Evolutionary conservation across 2,797 vertebrate species (phyloP).

Genomic region (Graptemys geographica): DNA sequence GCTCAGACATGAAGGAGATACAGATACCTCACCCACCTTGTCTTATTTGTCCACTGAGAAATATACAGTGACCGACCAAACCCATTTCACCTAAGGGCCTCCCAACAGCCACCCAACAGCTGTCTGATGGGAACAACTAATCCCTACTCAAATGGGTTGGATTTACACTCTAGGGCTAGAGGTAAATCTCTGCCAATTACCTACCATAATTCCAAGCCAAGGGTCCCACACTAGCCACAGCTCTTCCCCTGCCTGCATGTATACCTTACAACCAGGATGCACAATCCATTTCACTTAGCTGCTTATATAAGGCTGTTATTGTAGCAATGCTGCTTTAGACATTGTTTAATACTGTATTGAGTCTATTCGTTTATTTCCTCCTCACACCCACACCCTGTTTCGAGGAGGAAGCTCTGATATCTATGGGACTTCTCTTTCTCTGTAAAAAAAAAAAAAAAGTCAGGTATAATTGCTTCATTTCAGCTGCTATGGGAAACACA

Average conservation of each 20-base stretch:
- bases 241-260: accelerated
- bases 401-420: conserved; percentile 56
- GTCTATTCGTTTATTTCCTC: conserved; percentile 25
- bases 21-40: background rate
- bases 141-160: background rate
- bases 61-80: background rate
- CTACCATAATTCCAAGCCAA: too few species aligned
- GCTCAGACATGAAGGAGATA: background rate
- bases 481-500: conserved; percentile 27
- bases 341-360: background rate
- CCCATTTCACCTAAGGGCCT: background rate
- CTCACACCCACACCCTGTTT: conserved; percentile 49
- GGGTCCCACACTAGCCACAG: accelerated
- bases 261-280: background rate
- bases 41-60: background rate
- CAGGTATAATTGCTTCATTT: conserved; percentile 68
- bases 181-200: background rate
- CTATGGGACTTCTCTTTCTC: conserved; percentile 48
- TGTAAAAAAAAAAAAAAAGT: conserved; percentile 35
- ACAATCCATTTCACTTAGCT: accelerated
- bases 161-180: background rate
- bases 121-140: background rate
- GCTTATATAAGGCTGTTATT: conserved; percentile 23
- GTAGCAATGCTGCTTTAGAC: conserved; percentile 26
- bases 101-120: background rate